Evolutionary conservation across 2,113 vertebrate species (phyloP).

Genomic region (Passer montanus): DNA sequence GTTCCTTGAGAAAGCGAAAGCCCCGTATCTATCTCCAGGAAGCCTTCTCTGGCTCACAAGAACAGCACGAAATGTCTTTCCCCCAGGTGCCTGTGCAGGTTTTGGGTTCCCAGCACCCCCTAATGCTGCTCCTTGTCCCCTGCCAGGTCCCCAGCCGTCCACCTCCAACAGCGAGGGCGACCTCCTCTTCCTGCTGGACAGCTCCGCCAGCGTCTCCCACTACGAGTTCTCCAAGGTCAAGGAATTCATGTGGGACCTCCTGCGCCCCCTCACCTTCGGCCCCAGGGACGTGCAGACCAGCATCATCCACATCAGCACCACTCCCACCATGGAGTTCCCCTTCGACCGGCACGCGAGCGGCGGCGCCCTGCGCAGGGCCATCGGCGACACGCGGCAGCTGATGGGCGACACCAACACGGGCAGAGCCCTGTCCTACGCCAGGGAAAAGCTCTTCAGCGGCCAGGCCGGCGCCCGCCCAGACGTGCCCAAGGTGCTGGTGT

Average conservation of each 20-base stretch:
- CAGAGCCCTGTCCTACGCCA: constrained; percentile 79
- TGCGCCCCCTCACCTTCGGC: constrained; percentile 83
- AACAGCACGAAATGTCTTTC: not conserved
- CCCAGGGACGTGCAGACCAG: constrained; percentile 83
- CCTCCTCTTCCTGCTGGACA: constrained; percentile 90
- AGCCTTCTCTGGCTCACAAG: too few species aligned
- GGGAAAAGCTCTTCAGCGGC: constrained; percentile 72
- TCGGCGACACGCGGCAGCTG: constrained; percentile 76
- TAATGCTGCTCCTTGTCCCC: not conserved
- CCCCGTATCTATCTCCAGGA: too few species aligned
- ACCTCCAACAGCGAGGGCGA: constrained; percentile 80
- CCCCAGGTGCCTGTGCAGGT: not conserved
- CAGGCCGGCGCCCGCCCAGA: constrained; percentile 69
- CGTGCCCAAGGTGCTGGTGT: constrained; percentile 91
- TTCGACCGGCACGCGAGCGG: constrained; percentile 74
- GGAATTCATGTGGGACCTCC: constrained; percentile 87
- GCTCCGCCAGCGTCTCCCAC: constrained; percentile 90
- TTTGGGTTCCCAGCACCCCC: not conserved
- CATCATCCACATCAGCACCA: constrained; percentile 90
- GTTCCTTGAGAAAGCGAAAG: too few species aligned
- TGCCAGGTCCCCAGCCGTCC: not conserved
- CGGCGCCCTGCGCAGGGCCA: constrained; percentile 68
- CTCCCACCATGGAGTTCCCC: constrained; percentile 85
- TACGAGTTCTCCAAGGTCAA: constrained; percentile 90
- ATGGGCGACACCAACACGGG: constrained; percentile 94